These are phyloP conservation scores for Cephalopterus ornatus DNA, from an alignment of 2,113 vertebrate species.

Conservation along the genomic window DNA sequence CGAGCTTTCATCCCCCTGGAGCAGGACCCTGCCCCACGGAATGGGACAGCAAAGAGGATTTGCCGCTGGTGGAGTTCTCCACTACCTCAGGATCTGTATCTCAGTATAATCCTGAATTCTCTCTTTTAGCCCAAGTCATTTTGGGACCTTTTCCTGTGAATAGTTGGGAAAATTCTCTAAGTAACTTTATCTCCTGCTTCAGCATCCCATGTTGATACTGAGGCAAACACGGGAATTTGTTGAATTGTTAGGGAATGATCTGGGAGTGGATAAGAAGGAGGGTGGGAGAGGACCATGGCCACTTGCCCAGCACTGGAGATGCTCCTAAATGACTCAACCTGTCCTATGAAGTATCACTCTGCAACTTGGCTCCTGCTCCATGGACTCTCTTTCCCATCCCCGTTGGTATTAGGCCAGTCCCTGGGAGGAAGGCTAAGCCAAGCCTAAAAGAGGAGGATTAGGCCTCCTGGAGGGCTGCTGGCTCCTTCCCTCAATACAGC, in stretches of 20 bases:
- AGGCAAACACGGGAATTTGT: not conserved
- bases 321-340: not conserved
- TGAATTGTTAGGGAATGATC: not conserved
- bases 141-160: not conserved
- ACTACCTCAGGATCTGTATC: not conserved
- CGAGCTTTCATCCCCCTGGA: not conserved
- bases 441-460: not conserved
- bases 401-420: accelerated
- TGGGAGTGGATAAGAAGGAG: not conserved
- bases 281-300: not conserved
- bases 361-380: not conserved
- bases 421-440: not conserved
- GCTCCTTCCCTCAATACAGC: not conserved
- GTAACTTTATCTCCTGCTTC: not conserved
- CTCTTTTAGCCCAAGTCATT: not conserved
- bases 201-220: not conserved
- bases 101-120: not conserved
- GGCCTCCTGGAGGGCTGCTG: not conserved
- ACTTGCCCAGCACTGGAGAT: not conserved
- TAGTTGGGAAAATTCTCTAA: not conserved
- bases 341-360: not conserved
- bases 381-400: not conserved
- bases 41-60: not conserved
- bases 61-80: not conserved
- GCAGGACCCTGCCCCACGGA: not conserved